These are phyloP conservation scores for Limnephilus auricula DNA, from an alignment of 2,888 invertebrate species.

Conservation along the genomic window DNA sequence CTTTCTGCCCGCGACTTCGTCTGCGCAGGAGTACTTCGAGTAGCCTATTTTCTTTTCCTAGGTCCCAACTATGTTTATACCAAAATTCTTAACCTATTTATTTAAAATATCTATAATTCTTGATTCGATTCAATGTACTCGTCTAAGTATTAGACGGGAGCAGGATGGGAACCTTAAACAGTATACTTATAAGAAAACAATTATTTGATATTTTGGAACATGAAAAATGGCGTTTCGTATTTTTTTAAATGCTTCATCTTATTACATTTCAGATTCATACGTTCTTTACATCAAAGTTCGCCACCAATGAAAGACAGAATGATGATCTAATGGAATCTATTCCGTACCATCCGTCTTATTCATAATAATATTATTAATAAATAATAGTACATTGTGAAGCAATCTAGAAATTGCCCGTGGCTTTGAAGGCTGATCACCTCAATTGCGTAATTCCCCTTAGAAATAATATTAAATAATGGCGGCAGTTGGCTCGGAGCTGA, in stretches of 20 bases:
- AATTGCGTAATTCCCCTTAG: slow-evolving; percentile 24
- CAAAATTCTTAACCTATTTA: too few relatives aligned
- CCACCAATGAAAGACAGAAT: background rate
- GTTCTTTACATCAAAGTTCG: background rate
- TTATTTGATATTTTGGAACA: too few relatives aligned
- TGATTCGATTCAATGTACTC: too few relatives aligned
- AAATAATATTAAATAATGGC: background rate
- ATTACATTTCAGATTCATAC: background rate
- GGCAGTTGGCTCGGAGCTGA: background rate
- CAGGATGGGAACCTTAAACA: too few relatives aligned
- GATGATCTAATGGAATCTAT: background rate
- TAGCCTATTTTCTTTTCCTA: too few relatives aligned
- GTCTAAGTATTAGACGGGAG: too few relatives aligned
- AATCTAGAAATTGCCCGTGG: slow-evolving; percentile 29
- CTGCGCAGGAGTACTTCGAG: too few relatives aligned
- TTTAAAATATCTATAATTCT: too few relatives aligned
- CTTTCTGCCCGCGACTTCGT: too few relatives aligned
- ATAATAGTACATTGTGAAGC: slow-evolving; percentile 6
- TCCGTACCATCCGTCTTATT: background rate
- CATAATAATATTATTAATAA: background rate
- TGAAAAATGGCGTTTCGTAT: too few relatives aligned
- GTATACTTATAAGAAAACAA: too few relatives aligned
- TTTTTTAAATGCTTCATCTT: background rate
- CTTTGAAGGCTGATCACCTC: slow-evolving; percentile 15
- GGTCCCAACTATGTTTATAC: too few relatives aligned